Evolutionary conservation across 2,888 invertebrate species (phyloP), one percentile per base, ranked within the genome.

Genomic region (Cartodere bifasciata): DNA sequence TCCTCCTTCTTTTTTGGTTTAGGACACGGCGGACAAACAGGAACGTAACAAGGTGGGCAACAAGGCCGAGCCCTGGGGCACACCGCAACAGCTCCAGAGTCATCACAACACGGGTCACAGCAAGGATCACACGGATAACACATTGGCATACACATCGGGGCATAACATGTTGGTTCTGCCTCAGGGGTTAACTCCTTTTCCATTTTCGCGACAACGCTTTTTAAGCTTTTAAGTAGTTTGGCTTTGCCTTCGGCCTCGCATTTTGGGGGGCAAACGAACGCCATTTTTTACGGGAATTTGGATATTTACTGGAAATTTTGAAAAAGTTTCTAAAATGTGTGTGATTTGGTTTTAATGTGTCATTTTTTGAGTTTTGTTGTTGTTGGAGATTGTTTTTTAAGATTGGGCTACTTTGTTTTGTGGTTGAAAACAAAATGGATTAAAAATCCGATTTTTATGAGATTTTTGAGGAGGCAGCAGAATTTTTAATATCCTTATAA

Each of bases 141-240:
- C 20, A 34, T 34, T 13, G 39, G 17, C 7, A 63, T 64, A 48
- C 65, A 63, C 48, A 65, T 65, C 44, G 63, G 61, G 2, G 66
- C 64, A 37, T 66, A 67, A 1, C 66, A 66, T 46, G 62, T 63
- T 46, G 64, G 66, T 37, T 45, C 44, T 5, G 44, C 48, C 2
- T 35, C 35, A 2, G 47, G 34, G 13, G 37, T 29, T 33, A 46
- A 29, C 29, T 44, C 39, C 6, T 51, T 46, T 25, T 54, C 52
- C 12, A 56, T 46, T 21, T 47, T 42, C 26, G 49, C 43, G 22
- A 57, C 44, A 14, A 54, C 35, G 27, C 47, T 40, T 39, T 50
- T 52, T 20, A 56, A 34, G 12, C 52, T 43, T 25, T 39, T 32
- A 17, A 55, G 36, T 15, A 52, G 37, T 21, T 50, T 44, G 13